Evolutionary conservation across 64 coral and sea anemone genomes (phyloP), one percentile per base, ranked within the genome.

Genomic region (Porites lutea): DNA sequence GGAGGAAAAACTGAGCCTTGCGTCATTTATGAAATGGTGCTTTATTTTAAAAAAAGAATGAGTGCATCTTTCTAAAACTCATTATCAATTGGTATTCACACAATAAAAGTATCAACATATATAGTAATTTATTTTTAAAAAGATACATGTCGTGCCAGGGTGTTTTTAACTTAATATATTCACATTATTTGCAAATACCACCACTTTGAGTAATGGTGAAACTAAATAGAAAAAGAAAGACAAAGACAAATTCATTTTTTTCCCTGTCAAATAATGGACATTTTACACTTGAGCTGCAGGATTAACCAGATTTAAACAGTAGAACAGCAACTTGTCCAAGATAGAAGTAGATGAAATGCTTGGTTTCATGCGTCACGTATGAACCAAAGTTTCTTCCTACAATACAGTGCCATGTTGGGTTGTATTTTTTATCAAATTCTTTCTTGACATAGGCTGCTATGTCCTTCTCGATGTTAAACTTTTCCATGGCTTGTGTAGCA

Each of bases 271-370:
- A 47, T 51, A 65, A 16, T 4, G 4, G 18, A 59, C 7, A 13
- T 65, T 65, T 13, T 65, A 19, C 13, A 18, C 13, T 45, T 83
- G 27, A 37, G 27, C 6, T 69, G 14, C 46, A 65, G 48, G 2
- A 51, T 84, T 60, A 84, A 49, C 81, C 81, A 84, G 81, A 84
- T n/a, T 93, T 97, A 65, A 98, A 98, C 54, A 98, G 91, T 43
- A 99, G 86, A 15, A 99, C 96, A 77, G 97, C 97, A 94, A 99
- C 94, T 92, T 99, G 97, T 79, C 97, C 97, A 27, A 99, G 83
- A 71, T 99, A 99, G 74, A 99, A 99, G 89, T 99, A 99, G 46
- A 99, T 99, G 52, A 99, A 99, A 81, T 99, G 97, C 94, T 99
- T 99, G 48, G 97, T 99, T 79, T 99, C 97, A 47, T 99, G 97